phyloP scores from a whole-genome alignment of 1,140 invertebrate genomes.

The Mizuhopecten yessoensis region DNA sequence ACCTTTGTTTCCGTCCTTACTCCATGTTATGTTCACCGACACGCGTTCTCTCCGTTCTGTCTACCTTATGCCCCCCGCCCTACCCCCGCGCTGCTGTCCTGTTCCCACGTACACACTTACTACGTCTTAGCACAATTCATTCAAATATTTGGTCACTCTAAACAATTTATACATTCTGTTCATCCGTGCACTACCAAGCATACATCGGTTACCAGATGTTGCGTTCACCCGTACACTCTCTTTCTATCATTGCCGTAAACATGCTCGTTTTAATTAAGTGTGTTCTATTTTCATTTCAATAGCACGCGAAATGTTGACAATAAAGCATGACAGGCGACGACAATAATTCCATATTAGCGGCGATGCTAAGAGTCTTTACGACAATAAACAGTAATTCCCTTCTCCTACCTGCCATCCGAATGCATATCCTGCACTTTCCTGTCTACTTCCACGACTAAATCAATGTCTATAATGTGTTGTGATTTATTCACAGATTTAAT shows the following conservation, averaged over 20 bases:
- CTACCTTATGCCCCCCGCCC: too few relatives aligned
- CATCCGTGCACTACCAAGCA: neutral
- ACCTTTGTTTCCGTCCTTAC: too few relatives aligned
- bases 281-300: neutral
- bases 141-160: too few relatives aligned
- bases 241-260: neutral
- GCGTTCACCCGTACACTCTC: neutral
- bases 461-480: neutral
- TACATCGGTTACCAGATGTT: too few relatives aligned
- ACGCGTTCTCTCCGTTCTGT: too few relatives aligned
- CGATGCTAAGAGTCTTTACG: neutral
- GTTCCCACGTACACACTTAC: too few relatives aligned
- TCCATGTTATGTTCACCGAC: too few relatives aligned
- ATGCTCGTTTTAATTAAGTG: neutral
- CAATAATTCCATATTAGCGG: constrained; percentile 1
- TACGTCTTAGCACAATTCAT: too few relatives aligned
- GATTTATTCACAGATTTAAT: neutral
- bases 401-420: neutral
- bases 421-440: neutral
- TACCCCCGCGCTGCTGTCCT: too few relatives aligned
- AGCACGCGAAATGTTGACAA: neutral
- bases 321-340: neutral
- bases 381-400: neutral
- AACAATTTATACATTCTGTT: too few relatives aligned
- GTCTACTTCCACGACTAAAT: neutral